Percentiles rank a stretch among this genome's conserved stretches.
phyloP scores from a whole-genome alignment of 2,113 vertebrate genomes.

The Anarhynchus alexandrinus region DNA sequence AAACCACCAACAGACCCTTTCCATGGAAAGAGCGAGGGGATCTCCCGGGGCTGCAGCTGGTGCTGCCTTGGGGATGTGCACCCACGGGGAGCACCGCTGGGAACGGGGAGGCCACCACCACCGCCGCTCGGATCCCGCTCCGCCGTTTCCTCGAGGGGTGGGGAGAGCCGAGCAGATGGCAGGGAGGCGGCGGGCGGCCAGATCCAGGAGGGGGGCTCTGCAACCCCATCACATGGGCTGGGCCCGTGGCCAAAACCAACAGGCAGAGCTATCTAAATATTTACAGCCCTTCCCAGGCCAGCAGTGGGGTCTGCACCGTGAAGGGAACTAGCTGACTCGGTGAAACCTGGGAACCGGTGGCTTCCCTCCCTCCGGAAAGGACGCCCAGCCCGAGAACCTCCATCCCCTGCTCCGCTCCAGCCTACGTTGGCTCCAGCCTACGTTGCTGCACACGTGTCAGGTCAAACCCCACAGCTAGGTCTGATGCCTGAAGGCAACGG shows the following conservation, averaged over 20 bases:
- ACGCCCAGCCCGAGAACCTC: neutral
- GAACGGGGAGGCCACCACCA: neutral
- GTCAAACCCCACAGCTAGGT: neutral
- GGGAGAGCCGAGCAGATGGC: neutral
- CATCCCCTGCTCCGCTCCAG: neutral
- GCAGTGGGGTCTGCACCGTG: neutral
- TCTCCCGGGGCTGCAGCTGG: neutral
- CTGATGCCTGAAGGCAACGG: neutral
- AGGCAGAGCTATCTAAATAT: slow-evolving; percentile 22
- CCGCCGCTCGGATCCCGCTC: neutral
- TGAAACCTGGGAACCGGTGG: neutral
- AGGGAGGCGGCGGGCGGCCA: neutral
- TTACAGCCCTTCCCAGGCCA: neutral
- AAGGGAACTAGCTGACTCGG: neutral
- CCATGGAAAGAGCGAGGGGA: neutral
- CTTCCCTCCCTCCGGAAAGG: neutral
- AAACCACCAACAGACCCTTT: neutral
- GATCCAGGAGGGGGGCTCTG: neutral
- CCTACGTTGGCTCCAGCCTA: neutral
- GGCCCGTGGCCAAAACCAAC: slow-evolving; percentile 14
- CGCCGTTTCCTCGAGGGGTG: rapidly evolving
- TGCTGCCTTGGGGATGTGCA: neutral
- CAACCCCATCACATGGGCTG: neutral
- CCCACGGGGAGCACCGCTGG: neutral
- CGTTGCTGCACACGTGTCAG: neutral